Evolutionary conservation across 2,797 vertebrate genomes (phyloP).

Genomic region (Thamnophis elegans): DNA sequence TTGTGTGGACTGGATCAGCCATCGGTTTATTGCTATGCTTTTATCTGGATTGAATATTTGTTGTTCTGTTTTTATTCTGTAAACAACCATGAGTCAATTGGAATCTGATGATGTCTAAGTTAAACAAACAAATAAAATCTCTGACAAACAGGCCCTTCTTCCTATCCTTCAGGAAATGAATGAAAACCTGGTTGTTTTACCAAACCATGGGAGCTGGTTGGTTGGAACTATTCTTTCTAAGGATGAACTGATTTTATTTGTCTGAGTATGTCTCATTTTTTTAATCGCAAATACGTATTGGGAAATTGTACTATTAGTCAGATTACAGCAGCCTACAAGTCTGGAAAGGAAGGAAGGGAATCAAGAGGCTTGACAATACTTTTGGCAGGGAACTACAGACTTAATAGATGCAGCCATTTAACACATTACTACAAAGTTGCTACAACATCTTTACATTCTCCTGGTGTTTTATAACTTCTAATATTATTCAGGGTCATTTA

Average conservation of each 20-base stretch:
- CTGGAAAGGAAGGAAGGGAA: neutral
- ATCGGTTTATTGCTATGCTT: neutral
- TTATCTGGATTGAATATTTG: neutral
- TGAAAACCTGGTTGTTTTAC: neutral
- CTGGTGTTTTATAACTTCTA: neutral
- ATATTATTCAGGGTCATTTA: neutral
- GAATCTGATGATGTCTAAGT: neutral
- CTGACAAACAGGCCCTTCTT: neutral
- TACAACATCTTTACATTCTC: neutral
- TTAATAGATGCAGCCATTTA: neutral
- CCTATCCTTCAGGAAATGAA: neutral
- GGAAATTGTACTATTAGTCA: neutral
- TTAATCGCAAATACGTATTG: neutral
- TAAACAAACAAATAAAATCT: neutral
- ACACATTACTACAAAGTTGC: neutral
- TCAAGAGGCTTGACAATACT: neutral
- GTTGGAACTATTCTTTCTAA: neutral
- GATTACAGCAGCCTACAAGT: neutral
- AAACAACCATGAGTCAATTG: neutral
- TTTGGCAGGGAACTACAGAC: neutral
- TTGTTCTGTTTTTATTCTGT: neutral
- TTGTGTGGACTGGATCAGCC: neutral
- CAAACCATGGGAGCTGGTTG: neutral
- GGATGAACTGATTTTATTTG: neutral
- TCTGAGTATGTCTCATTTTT: neutral